Evolutionary conservation across 2,888 invertebrate species (phyloP).

Genomic region (Dynastes grantii): DNA sequence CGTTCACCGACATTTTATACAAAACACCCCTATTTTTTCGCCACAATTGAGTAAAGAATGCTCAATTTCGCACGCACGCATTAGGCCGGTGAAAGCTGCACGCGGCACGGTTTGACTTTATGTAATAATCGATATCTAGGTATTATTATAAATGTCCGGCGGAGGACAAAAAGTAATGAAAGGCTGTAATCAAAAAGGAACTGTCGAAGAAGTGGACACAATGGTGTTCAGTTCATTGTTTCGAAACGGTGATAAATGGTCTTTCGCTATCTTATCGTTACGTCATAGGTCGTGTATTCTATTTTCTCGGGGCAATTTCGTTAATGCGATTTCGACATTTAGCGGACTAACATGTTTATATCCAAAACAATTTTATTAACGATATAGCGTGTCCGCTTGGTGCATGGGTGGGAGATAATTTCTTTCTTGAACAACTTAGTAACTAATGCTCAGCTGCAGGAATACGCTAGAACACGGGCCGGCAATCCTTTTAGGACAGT

Average conservation of each 20-base stretch:
- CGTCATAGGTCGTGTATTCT: neutral
- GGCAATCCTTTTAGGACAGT: no score
- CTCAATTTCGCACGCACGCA: slow-evolving; percentile 61
- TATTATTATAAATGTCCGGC: slow-evolving; percentile 33
- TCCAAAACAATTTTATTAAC: neutral
- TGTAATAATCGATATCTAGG: slow-evolving; percentile 39
- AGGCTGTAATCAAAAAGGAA: slow-evolving; percentile 38
- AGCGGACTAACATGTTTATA: neutral
- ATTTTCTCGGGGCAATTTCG: slow-evolving; percentile 3
- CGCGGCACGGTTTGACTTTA: neutral
- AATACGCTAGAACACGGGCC: no score
- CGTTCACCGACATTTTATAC: slow-evolving; percentile 62
- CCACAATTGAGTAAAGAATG: slow-evolving; percentile 65
- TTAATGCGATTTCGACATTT: slow-evolving; percentile 6
- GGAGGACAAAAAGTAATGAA: slow-evolving; percentile 18
- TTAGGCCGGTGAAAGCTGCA: slow-evolving; percentile 47
- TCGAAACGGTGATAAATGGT: slow-evolving; percentile 53
- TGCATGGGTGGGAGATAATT: no score
- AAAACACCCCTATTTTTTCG: slow-evolving; percentile 66
- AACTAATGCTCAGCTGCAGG: no score
- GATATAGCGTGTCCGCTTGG: neutral
- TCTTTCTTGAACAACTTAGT: no score
- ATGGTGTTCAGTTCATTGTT: slow-evolving; percentile 51
- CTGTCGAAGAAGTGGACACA: slow-evolving; percentile 52
- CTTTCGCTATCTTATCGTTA: slow-evolving; percentile 51